Evolutionary conservation across 2,113 vertebrate species (phyloP).

Genomic region (Ciconia boyciana): DNA sequence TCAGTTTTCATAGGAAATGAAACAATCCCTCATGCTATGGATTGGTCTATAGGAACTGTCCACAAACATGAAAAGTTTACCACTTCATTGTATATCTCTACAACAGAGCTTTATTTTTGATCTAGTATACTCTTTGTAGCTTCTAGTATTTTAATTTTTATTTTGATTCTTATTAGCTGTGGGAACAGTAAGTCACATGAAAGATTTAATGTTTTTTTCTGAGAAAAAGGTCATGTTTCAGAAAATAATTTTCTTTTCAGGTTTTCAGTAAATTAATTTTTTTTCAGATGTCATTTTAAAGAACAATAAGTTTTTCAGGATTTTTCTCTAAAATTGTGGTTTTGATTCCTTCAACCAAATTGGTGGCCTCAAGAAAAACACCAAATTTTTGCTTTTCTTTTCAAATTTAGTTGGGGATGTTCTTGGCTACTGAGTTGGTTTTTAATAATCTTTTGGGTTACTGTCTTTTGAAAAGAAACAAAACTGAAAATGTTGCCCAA

Average conservation of each 20-base stretch:
- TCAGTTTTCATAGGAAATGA: background rate
- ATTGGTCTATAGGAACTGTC: background rate
- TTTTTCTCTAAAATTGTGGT: background rate
- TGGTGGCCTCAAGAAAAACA: background rate
- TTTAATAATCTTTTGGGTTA: background rate
- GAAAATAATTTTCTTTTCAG: background rate
- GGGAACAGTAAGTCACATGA: background rate
- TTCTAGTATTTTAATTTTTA: background rate
- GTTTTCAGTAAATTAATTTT: background rate
- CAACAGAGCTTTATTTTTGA: background rate
- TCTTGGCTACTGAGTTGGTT: background rate
- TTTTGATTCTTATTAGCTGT: background rate
- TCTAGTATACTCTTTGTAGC: background rate
- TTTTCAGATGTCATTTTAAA: background rate
- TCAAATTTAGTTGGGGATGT: background rate
- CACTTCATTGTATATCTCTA: background rate
- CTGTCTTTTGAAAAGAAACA: background rate
- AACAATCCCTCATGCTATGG: background rate
- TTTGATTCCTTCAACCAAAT: background rate
- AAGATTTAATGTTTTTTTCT: background rate
- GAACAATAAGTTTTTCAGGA: background rate
- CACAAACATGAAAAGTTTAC: background rate
- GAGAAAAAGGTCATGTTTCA: background rate
- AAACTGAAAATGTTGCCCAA: background rate
- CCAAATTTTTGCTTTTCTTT: background rate